These are phyloP conservation scores for Lanius collurio DNA, from an alignment of 2,113 vertebrate species.

Conservation along the genomic window DNA sequence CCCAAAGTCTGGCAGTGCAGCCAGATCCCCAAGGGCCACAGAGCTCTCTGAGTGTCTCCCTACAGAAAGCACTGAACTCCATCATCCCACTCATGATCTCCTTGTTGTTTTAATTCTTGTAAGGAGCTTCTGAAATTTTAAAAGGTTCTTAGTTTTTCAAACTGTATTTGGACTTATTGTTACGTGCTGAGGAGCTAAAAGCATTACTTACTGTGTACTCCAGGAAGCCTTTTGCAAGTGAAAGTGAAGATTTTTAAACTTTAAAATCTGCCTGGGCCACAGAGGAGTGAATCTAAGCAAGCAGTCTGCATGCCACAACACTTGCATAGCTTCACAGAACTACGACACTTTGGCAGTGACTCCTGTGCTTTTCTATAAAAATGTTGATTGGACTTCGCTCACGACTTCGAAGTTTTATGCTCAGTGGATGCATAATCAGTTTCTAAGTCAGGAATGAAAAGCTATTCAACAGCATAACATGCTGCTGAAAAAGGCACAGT, in stretches of 20 bases:
- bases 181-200: neutral
- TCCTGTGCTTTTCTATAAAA: neutral
- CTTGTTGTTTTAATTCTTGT: neutral
- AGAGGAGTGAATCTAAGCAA: neutral
- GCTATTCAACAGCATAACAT: neutral
- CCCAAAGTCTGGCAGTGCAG: neutral
- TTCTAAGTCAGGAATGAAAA: neutral
- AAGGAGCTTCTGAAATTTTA: conserved; percentile 34
- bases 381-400: neutral
- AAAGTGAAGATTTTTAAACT: conserved; percentile 55
- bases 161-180: neutral
- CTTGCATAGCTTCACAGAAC: neutral
- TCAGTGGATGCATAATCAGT: neutral
- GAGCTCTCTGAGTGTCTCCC: neutral
- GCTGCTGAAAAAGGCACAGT: neutral
- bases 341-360: neutral
- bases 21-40: neutral
- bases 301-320: neutral
- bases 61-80: neutral
- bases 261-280: conserved; percentile 32
- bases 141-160: conserved; percentile 6
- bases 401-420: neutral
- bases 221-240: conserved; percentile 21
- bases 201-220: conserved; percentile 13
- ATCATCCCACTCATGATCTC: neutral